Evolutionary conservation across 2,888 invertebrate species (phyloP).

Genomic region (Nineta flava): DNA sequence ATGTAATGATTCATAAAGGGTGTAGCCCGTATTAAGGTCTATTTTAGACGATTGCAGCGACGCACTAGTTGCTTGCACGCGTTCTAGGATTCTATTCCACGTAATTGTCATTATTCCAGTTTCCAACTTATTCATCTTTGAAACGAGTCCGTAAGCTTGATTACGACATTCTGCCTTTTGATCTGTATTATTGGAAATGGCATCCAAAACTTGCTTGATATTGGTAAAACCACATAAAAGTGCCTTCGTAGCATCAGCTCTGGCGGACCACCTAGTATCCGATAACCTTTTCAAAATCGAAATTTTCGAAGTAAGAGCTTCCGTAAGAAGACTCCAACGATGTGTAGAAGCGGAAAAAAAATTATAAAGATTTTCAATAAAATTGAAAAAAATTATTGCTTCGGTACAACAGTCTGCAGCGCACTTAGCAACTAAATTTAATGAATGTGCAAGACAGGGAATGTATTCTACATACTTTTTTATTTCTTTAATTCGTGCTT

Average conservation of each 20-base stretch:
- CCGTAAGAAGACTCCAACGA: neutral
- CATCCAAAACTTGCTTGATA: too few species aligned
- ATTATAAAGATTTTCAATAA: neutral
- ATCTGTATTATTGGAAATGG: too few species aligned
- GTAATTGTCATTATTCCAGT: neutral
- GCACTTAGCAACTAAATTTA: neutral
- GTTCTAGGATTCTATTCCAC: neutral
- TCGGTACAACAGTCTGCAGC: neutral
- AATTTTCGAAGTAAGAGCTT: neutral
- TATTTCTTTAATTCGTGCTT: neutral
- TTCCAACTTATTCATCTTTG: neutral
- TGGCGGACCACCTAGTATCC: neutral
- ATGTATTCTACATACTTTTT: neutral
- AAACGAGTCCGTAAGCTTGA: neutral
- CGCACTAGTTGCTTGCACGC: neutral
- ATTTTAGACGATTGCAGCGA: too few species aligned
- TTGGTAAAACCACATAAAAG: neutral
- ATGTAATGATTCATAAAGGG: neutral
- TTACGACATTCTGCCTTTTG: too few species aligned
- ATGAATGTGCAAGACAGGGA: neutral
- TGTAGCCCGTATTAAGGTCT: too few species aligned
- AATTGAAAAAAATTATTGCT: neutral
- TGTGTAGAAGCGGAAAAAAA: neutral
- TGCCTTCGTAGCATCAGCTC: neutral
- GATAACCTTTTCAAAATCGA: neutral